Conservation (phyloP, 2,113 vertebrate genomes). For the Hyaena hyaena region DNA sequence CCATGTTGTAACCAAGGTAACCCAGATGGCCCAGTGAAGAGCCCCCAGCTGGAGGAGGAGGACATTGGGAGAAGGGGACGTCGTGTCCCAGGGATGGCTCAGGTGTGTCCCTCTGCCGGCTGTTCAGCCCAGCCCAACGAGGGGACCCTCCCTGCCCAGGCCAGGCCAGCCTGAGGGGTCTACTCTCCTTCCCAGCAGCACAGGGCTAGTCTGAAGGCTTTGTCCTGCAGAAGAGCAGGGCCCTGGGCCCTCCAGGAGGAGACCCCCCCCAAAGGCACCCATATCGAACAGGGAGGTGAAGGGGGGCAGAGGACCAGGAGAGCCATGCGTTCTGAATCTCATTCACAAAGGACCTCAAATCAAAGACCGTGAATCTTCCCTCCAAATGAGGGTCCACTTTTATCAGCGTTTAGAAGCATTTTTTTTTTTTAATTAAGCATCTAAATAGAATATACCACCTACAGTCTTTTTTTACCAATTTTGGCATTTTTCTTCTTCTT, state of each 20-base stretch:
- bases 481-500: neutral
- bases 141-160: neutral
- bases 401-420: neutral
- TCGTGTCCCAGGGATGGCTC: neutral
- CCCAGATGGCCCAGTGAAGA: neutral
- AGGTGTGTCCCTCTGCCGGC: neutral
- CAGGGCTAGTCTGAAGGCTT: neutral
- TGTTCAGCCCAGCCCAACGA: neutral
- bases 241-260: neutral
- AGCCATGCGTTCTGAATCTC: neutral
- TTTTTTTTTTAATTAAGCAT: neutral
- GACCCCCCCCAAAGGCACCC: neutral
- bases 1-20: accelerated
- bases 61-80: no score
- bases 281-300: accelerated
- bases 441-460: neutral
- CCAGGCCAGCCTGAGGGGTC: no score
- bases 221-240: neutral
- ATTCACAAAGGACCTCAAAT: neutral
- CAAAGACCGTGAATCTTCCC: neutral
- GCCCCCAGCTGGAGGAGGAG: accelerated
- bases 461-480: neutral
- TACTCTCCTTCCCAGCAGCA: neutral
- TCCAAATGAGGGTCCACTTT: neutral
- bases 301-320: neutral